Evolutionary conservation across 2,797 vertebrate species (phyloP), one percentile per base, ranked within the genome.

Genomic region (Smutsia gigantea): DNA sequence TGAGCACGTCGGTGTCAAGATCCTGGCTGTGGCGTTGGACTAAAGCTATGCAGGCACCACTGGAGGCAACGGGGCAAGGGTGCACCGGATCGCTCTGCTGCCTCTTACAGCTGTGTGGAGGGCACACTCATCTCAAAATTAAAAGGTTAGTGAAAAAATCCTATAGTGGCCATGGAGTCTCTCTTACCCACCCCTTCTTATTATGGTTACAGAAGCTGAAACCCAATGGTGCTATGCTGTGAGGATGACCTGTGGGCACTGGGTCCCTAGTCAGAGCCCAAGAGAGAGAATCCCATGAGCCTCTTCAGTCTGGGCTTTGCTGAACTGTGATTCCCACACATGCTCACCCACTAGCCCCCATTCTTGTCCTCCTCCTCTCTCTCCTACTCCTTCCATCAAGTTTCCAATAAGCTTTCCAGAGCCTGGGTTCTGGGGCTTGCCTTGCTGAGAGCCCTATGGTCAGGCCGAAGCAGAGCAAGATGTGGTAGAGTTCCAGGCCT

Each of bases 1-100:
- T 25, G 19, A 46, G 7, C 11, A 21, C 2, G 0, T 59, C 51
- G 14, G 0, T 18, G 37, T 9, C 23, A 8, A 8, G 53, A 14
- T 37, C 72, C 29, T 18, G 34, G 46, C 37, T 14, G 12, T 1
- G 42, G 18, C 7, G 4, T 46, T 1, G 1, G 3, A 1, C 27
- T 11, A 37, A 49, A 39, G 42, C 72, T 51, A 15, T 11, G 14
- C 55, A 39, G 12, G 34, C 42, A 15, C 27, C 14, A 25, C 10
- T 6, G 8, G 2, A 42, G 49, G 29, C 31, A 31, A 21, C 51
- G 8, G 34, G 34, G 29, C 8, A 27, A 69, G 34, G 21, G 37
- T 12, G 4, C 29, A 2, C 19, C 15, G 69, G 34, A 11, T 29
- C 27, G 17, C 53, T 25, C 8, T 61, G 55, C 66, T 7, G 64